Conservation (phyloP, 2,888 invertebrate species). For the Microchrysa polita region DNA sequence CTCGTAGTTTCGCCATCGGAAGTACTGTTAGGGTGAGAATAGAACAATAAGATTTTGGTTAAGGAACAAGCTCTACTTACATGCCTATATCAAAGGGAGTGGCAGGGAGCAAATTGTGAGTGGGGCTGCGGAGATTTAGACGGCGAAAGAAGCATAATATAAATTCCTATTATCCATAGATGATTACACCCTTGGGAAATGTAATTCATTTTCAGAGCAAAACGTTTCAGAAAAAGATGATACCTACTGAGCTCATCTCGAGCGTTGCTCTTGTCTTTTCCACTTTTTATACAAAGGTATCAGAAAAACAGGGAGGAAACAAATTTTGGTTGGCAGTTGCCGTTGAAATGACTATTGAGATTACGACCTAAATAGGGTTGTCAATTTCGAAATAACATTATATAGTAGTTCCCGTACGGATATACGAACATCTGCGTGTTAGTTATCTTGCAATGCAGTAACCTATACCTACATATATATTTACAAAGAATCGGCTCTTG, state of each 20-base stretch:
- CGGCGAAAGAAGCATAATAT: conserved; percentile 42
- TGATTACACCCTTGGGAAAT: conserved; percentile 50
- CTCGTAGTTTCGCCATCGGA: neutral
- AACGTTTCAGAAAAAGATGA: conserved; percentile 35
- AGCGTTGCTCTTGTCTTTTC: conserved; percentile 12
- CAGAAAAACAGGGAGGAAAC: no score
- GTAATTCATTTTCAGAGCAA: conserved; percentile 49
- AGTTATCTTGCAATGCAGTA: no score
- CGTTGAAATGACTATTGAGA: no score
- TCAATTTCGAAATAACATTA: no score
- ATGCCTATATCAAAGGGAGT: conserved; percentile 16
- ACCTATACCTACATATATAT: no score
- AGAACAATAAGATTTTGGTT: conserved; percentile 13
- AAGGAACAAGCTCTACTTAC: conserved; percentile 17
- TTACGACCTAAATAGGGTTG: no score
- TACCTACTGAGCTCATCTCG: conserved; percentile 30
- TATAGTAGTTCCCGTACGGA: no score
- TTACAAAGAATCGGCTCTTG: no score
- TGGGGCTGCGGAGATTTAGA: conserved; percentile 12
- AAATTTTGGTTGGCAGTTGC: no score
- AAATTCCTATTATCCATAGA: conserved; percentile 50
- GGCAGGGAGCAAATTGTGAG: conserved; percentile 17
- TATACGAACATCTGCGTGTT: no score
- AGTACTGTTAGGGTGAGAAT: conserved; percentile 7
- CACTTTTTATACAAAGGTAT: neutral